These are phyloP conservation scores for Orientallactaga bullata DNA, from an alignment of 2,113 vertebrate species.

Conservation along the genomic window DNA sequence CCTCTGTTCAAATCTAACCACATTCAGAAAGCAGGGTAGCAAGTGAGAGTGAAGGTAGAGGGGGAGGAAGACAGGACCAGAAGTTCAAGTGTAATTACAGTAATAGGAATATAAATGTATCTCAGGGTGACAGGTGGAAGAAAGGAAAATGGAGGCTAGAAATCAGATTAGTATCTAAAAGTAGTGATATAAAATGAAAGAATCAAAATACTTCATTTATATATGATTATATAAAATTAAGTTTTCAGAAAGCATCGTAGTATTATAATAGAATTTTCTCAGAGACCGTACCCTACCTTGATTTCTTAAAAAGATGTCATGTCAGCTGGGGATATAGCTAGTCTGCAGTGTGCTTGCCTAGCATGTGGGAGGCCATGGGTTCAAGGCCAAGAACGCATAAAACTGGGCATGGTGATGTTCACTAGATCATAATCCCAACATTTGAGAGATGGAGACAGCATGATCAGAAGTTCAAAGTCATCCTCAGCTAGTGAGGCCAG, in stretches of 20 bases:
- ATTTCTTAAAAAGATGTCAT: background rate
- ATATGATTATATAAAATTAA: slow-evolving; percentile 51
- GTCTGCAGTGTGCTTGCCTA: too few species aligned
- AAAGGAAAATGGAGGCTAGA: background rate
- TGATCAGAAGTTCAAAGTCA: too few species aligned
- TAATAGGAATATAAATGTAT: background rate
- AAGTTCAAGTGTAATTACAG: slow-evolving; percentile 18
- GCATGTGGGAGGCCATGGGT: too few species aligned
- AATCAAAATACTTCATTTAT: background rate
- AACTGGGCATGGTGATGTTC: too few species aligned
- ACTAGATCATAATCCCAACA: too few species aligned
- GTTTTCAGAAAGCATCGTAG: slow-evolving; percentile 24
- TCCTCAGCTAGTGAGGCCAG: too few species aligned
- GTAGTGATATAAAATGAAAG: background rate
- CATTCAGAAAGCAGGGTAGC: background rate
- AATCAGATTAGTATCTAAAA: background rate
- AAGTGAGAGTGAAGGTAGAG: background rate
- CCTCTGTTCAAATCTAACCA: slow-evolving; percentile 40
- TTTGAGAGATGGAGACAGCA: too few species aligned
- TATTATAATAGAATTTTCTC: slow-evolving; percentile 22
- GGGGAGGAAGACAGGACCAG: background rate
- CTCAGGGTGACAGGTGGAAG: background rate
- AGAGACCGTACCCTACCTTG: background rate
- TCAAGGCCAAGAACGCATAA: too few species aligned
- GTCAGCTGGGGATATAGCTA: too few species aligned